Evolutionary conservation across 2,113 vertebrate genomes (phyloP).

Genomic region (Ameiurus melas): DNA sequence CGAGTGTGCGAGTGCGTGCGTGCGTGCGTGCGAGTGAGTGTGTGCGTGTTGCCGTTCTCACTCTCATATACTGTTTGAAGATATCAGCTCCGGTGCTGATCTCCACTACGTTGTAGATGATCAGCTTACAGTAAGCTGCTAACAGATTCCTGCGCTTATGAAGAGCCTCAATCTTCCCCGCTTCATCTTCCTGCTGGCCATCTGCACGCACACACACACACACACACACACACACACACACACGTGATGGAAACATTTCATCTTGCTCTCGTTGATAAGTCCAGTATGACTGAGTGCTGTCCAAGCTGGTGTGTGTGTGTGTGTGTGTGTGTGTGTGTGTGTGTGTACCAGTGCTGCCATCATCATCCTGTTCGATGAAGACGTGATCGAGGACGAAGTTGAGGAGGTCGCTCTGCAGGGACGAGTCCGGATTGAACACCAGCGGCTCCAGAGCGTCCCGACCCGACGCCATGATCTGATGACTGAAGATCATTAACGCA

Average conservation of each 20-base stretch:
- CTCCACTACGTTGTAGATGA: conserved; percentile 98
- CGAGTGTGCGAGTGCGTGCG: neutral
- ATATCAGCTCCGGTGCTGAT: conserved; percentile 98
- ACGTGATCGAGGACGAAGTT: conserved; percentile 98
- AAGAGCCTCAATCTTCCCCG: conserved; percentile 96
- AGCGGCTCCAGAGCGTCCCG: conserved; percentile 93
- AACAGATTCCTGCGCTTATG: conserved; percentile 98
- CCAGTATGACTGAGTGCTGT: neutral
- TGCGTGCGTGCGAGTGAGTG: neutral
- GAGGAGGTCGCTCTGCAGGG: conserved; percentile 91
- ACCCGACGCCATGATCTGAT: conserved; percentile 96
- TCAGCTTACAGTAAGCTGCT: conserved; percentile 97
- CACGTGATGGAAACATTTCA: neutral
- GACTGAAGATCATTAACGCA: conserved; percentile 98
- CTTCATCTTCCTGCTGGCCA: conserved; percentile 97
- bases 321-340: neutral
- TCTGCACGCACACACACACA: conserved; percentile 68
- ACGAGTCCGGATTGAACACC: conserved; percentile 93
- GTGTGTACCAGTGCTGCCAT: conserved; percentile 88
- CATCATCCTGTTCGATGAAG: conserved; percentile 98
- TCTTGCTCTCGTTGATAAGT: neutral
- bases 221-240: conserved; percentile 15
- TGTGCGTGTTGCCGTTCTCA: conserved; percentile 60
- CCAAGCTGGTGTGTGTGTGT: too few species aligned
- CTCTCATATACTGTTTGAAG: conserved; percentile 99